These are phyloP conservation scores for Channa maculata DNA, from an alignment of 2,113 vertebrate genomes.

Conservation along the genomic window DNA sequence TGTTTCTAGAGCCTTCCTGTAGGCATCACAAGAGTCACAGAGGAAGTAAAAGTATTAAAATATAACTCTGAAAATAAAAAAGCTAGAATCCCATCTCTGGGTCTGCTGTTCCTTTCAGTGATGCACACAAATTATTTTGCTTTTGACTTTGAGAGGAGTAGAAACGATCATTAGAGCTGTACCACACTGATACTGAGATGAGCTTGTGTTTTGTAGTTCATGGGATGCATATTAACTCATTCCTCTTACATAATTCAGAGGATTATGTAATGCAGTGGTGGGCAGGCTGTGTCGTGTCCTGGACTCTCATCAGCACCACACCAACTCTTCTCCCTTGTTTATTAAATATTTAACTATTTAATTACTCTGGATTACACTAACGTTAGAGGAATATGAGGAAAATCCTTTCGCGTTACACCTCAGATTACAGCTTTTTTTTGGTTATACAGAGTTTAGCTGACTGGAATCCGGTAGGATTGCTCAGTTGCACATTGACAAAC, in stretches of 20 bases:
- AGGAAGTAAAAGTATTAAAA: no score
- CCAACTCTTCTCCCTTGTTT: constrained; percentile 1
- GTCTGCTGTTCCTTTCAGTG: no score
- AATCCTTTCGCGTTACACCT: background rate
- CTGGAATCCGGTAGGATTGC: background rate
- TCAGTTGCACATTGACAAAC: no score
- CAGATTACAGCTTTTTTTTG: constrained; percentile 17
- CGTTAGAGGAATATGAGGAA: background rate
- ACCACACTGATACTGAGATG: no score
- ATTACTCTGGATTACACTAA: constrained; percentile 15
- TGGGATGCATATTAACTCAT: constrained; percentile 9
- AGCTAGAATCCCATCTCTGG: no score
- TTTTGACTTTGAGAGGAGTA: no score
- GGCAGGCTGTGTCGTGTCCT: constrained; percentile 3
- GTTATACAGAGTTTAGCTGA: background rate
- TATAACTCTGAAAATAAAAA: no score
- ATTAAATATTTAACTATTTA: background rate
- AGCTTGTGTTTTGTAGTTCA: background rate
- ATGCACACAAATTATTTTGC: no score
- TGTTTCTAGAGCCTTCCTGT: no score
- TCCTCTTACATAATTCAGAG: constrained; percentile 32
- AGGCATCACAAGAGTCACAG: no score
- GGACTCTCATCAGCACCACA: background rate
- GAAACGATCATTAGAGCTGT: no score
- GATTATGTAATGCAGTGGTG: constrained; percentile 39